phyloP scores from a whole-genome alignment of 92 coral and sea anemone species.

The Zoanthus sansibaricus region DNA sequence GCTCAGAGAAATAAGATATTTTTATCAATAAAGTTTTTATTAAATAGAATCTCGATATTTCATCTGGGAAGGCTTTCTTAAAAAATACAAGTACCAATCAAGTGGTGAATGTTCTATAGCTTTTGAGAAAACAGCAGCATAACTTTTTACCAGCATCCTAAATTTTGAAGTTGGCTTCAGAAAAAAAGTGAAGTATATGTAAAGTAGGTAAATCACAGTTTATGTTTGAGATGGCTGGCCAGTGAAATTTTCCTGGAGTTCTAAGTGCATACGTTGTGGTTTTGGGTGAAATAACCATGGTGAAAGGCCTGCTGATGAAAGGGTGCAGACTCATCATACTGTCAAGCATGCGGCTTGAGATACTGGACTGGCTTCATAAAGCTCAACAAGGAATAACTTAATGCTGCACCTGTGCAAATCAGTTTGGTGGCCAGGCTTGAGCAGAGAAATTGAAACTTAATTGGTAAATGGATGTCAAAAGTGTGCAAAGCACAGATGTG shows the following conservation, averaged over 20 bases:
- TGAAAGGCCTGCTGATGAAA: slow-evolving; percentile 62
- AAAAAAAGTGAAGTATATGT: slow-evolving; percentile 58
- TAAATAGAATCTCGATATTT: too few species aligned
- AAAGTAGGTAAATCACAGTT: slow-evolving; percentile 39
- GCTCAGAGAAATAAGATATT: too few species aligned
- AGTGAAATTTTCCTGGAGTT: slow-evolving; percentile 59
- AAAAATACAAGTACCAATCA: too few species aligned
- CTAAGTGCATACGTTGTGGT: slow-evolving; percentile 57
- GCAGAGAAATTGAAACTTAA: background rate
- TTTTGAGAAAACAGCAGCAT: too few species aligned
- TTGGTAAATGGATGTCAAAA: background rate
- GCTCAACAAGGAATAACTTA: slow-evolving; percentile 50
- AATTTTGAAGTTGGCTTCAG: slow-evolving; percentile 17
- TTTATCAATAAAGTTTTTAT: too few species aligned
- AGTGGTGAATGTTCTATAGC: too few species aligned
- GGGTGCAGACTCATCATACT: slow-evolving; percentile 64
- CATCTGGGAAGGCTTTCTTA: too few species aligned
- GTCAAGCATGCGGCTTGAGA: slow-evolving; percentile 63
- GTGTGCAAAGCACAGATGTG: background rate
- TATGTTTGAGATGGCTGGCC: slow-evolving; percentile 74
- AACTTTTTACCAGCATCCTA: too few species aligned
- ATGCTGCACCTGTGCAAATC: slow-evolving; percentile 11
- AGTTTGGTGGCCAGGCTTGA: background rate
- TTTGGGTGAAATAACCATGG: slow-evolving; percentile 49
- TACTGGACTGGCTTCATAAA: slow-evolving; percentile 69